Evolutionary conservation across 2,797 vertebrate species (phyloP), one percentile per base, ranked within the genome.

Genomic region (Salmo trutta): DNA sequence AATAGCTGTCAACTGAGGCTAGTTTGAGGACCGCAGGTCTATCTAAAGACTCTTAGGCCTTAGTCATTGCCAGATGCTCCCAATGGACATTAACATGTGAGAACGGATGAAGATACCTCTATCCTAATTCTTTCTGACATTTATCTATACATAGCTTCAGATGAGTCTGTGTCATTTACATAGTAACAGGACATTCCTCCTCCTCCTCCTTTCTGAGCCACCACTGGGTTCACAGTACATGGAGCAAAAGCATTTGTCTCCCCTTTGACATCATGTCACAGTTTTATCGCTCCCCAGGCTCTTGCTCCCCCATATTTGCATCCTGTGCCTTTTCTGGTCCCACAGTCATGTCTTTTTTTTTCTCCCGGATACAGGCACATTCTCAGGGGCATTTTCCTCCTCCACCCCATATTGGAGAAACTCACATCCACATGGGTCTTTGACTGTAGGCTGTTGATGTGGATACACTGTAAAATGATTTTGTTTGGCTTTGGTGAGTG

Each of bases 241-340:
- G 29, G 24, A 72, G 51, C 19, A 72, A 47, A 47, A 47, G 41
- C 41, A 21, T 54, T 72, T 72, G 54, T 72, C 71, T 72, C 7
- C 71, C 52, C 71, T 72, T 31, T 72, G 71, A 72, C 71, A 54
- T 54, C 24, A 5, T 72, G 71, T 72, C 71, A 72, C 51, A 24
- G 24, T 72, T 72, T 72, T 72, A 72, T 72, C 52, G 71, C 27
- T 52, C 71, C 70, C 71, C 16, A 72, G 71, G n/a, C 71, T 72
- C 71, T 54, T 54, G 51, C 71, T 72, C 71, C 71, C 71, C 71
- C 71, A 72, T 72, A 72, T 72, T 72, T 72, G 71, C 71, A 72
- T 72, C 71, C 71, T 72, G 71, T 72, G 71, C 24, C 71, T 72
- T 72, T 72, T 54, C 52, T 72, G 71, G 24, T 72, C 71, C 71